Percentiles rank a stretch among this genome's conserved stretches.
Conservation (phyloP, 2,113 vertebrate species). For the Oriolus oriolus region DNA sequence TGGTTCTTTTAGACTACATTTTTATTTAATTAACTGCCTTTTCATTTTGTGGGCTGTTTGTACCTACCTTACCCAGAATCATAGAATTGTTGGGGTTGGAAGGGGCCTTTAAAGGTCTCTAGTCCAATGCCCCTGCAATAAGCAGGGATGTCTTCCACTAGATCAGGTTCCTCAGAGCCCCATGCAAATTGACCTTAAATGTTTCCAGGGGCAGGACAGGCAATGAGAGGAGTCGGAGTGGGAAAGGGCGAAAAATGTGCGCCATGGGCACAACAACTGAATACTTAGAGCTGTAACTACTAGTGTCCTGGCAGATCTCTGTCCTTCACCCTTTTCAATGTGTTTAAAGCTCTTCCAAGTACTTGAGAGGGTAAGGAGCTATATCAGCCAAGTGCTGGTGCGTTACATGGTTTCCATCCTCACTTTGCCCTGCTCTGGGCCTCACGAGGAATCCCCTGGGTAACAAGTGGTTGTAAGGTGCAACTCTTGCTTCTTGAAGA, state of each 20-base stretch:
- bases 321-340: not conserved
- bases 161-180: not conserved
- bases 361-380: not conserved
- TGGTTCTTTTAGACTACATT: conserved; percentile 66
- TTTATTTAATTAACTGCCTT: conserved; percentile 48
- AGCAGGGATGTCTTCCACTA: not conserved
- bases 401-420: not conserved
- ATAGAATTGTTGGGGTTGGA: not conserved
- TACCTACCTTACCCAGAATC: not conserved
- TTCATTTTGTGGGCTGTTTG: conserved; percentile 57
- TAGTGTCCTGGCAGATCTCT: not conserved
- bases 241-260: not conserved
- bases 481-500: not conserved
- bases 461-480: not conserved
- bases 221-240: not conserved
- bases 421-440: not conserved
- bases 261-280: not conserved
- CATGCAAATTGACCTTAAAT: not conserved
- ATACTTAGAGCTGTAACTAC: not conserved
- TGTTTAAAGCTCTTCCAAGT: not conserved
- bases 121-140: too few species aligned
- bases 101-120: not conserved
- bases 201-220: not conserved
- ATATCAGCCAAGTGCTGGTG: not conserved
- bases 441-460: rapidly evolving